Evolutionary conservation across 2,113 vertebrate species (phyloP).

Genomic region (Salvelinus sp.): DNA sequence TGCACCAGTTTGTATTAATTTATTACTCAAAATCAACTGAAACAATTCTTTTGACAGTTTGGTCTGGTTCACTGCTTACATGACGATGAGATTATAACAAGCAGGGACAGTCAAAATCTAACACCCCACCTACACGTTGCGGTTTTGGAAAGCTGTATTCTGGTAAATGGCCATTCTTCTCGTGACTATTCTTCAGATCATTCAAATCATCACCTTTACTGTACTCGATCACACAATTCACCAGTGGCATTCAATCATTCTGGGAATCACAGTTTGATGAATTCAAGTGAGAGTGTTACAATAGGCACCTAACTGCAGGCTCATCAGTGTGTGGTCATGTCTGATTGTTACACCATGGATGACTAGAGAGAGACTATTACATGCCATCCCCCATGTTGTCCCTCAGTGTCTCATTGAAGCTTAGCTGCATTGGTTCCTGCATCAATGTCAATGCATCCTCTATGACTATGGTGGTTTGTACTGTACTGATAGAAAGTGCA

Average conservation of each 20-base stretch:
- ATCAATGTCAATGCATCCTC: constrained; percentile 71
- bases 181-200: constrained; percentile 73
- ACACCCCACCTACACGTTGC: constrained; percentile 80
- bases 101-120: constrained; percentile 83
- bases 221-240: constrained; percentile 77
- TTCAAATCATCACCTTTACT: constrained; percentile 67
- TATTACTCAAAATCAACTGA: constrained; percentile 70
- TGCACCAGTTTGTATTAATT: constrained; percentile 58
- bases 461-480: constrained; percentile 53
- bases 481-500: constrained; percentile 64
- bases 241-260: constrained; percentile 78
- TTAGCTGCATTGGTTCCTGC: constrained; percentile 67
- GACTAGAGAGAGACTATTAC: constrained; percentile 58
- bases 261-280: constrained; percentile 57
- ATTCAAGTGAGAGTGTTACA: constrained; percentile 36
- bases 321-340: constrained; percentile 77
- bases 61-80: constrained; percentile 86
- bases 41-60: constrained; percentile 83
- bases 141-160: constrained; percentile 85
- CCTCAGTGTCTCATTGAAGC: constrained; percentile 47
- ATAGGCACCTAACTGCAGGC: constrained; percentile 41
- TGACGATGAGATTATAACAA: constrained; percentile 84
- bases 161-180: constrained; percentile 81
- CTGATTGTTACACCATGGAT: constrained; percentile 67
- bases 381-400: constrained; percentile 70